Percentiles rank a stretch among this genome's conserved stretches.
These are phyloP conservation scores for Chaenodraco wilsoni DNA, from an alignment of 2,797 vertebrate genomes.

Conservation along the genomic window DNA sequence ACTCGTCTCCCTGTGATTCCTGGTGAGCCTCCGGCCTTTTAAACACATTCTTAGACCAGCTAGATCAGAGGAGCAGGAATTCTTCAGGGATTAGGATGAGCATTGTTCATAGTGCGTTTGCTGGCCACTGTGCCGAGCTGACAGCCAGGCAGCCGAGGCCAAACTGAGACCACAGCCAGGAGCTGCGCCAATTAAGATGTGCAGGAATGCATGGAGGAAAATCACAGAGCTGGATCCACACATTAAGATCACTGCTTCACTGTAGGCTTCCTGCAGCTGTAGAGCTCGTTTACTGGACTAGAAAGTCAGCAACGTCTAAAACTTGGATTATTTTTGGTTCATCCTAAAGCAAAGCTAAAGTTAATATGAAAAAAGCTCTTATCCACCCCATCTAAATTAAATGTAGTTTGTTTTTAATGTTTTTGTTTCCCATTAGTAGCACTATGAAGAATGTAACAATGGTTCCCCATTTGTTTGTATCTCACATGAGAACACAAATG, in stretches of 20 bases:
- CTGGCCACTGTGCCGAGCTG: conserved; percentile 71
- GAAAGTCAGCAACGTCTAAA: conserved; percentile 4
- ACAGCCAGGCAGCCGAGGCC: conserved; percentile 65
- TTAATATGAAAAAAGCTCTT: neutral
- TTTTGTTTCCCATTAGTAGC: neutral
- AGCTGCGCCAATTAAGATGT: conserved; percentile 76
- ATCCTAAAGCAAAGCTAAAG: conserved; percentile 6
- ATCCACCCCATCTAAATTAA: neutral
- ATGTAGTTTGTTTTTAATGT: neutral
- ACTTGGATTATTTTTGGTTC: neutral
- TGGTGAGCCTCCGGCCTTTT: conserved; percentile 70
- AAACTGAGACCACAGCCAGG: conserved; percentile 59
- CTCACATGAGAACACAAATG: neutral
- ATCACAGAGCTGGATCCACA: conserved; percentile 46
- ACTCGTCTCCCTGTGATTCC: conserved; percentile 71
- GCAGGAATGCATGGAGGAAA: conserved; percentile 71
- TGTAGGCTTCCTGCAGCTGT: conserved; percentile 18
- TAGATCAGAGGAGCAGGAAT: conserved; percentile 80
- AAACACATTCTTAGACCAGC: conserved; percentile 74
- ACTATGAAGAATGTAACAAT: neutral
- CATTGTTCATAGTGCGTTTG: conserved; percentile 77
- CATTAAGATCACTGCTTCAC: conserved; percentile 51
- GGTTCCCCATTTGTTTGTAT: neutral
- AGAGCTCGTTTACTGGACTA: conserved; percentile 1
- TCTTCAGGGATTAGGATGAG: conserved; percentile 83